Base-by-base conservation (phyloP, 2,113 vertebrate species). In the Seriola aureovittata region DNA sequence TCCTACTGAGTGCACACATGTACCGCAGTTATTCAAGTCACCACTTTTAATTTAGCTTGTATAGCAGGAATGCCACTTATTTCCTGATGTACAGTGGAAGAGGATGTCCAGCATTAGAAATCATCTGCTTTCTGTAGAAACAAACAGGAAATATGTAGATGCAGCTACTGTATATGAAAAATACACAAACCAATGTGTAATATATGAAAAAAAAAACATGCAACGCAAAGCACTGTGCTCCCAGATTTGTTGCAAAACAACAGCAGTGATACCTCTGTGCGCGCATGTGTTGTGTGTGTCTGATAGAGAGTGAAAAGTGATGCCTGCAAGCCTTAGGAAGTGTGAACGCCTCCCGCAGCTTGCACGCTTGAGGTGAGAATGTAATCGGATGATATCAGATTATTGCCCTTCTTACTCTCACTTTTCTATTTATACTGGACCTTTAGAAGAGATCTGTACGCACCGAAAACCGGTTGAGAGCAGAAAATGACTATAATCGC, bases 321-420 rank as follows among this genome's bases (percentile, higher is more conserved):
- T 74, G 60, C 82, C 75, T 25, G 63, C 19, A 2, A 81, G 12
- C n/a, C 11, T 55, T 0, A 0, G 42, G 17, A 82, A 76, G 57
- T 4, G 19, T 82, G 44, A 87, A 64, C 42, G 76, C 34, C 36
- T 82, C 74, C 54, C 50, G 29, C 54, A 63, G 63, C 59, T 55
- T 13, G 64, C 42, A 48, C 54, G 55, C 46, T 64, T 34, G 54
- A 72, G 57, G 82, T 81, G 36, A 80, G 59, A 68, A 54, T 52
- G 66, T 60, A 73, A 84, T 82, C 59, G 4, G 71, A 90, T 17
- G 25, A 75, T 73, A 85, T 86, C 72, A 85, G 75, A 82, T 85
- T 78, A 86, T 85, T 65, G 58, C 32, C 73, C 25, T 71, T 78
- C 81, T 63, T 64, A 36, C 60, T 58, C 25, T n/a, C 44, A 63